Percentiles rank a stretch among this genome's conserved stretches.
Evolutionary conservation across 2,797 vertebrate genomes (phyloP).

Genomic region (Microctenopoma lineatum): DNA sequence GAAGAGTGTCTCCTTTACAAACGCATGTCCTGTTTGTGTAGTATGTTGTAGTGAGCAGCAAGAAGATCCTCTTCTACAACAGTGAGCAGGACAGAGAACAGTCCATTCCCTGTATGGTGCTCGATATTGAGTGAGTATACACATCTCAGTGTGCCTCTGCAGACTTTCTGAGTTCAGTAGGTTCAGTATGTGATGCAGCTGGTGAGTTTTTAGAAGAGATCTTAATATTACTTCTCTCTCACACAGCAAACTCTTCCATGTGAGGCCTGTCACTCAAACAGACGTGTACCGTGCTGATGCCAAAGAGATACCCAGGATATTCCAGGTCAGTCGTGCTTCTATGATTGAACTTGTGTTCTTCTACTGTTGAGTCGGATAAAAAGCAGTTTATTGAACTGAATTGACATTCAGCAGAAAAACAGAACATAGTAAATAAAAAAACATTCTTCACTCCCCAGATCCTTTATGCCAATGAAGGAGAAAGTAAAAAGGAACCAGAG

Average conservation of each 20-base stretch:
- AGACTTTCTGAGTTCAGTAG: not conserved
- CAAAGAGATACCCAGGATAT: constrained; percentile 98
- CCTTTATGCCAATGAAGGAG: constrained; percentile 97
- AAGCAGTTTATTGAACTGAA: not conserved
- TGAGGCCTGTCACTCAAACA: constrained; percentile 96
- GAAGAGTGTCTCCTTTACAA: not conserved
- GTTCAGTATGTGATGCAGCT: not conserved
- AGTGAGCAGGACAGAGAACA: constrained; percentile 95
- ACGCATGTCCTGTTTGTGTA: constrained; percentile 76
- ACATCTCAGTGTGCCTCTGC: constrained; percentile 14
- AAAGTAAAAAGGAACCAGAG: constrained; percentile 96
- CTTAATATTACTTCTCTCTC: not conserved
- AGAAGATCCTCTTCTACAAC: constrained; percentile 99
- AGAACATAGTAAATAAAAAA: not conserved
- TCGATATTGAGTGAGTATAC: constrained; percentile 96
- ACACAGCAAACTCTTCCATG: constrained; percentile 96
- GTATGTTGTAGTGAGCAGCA: constrained; percentile 99
- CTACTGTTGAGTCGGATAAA: not conserved
- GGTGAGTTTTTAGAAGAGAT: not conserved
- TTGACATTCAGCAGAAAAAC: not conserved
- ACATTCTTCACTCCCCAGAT: constrained; percentile 80
- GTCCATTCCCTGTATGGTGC: constrained; percentile 96
- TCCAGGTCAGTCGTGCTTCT: constrained; percentile 85
- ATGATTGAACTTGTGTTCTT: not conserved
- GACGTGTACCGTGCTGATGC: constrained; percentile 97